Evolutionary conservation across 2,113 vertebrate genomes (phyloP).

Genomic region (Rhegmatorhina hoffmannsi): DNA sequence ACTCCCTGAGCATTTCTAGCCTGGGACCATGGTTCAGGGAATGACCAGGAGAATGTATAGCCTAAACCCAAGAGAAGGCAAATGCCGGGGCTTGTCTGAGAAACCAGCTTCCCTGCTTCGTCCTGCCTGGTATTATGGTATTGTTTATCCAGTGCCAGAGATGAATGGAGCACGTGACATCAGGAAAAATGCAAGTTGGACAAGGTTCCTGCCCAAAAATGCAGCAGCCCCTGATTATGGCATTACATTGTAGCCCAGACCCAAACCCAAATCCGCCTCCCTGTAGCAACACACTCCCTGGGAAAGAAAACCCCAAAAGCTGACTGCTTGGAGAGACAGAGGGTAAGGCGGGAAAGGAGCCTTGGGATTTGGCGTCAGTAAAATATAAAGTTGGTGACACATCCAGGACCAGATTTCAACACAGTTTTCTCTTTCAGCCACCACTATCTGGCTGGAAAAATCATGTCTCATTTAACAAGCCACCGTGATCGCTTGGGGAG

Average conservation of each 20-base stretch:
- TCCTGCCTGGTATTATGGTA: slow-evolving; percentile 58
- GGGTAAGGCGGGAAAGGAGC: background rate
- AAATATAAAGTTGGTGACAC: background rate
- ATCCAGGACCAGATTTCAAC: background rate
- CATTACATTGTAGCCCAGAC: slow-evolving; percentile 17
- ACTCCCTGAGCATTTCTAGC: background rate
- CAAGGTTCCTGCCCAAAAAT: slow-evolving; percentile 58
- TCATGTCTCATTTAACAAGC: background rate
- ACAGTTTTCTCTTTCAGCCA: background rate
- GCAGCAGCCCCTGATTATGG: slow-evolving; percentile 52
- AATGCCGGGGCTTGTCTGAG: slow-evolving; percentile 47
- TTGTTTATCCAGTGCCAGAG: slow-evolving; percentile 63
- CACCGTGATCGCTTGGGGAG: fast-evolving
- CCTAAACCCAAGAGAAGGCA: background rate
- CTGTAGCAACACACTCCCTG: background rate
- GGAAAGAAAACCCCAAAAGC: slow-evolving; percentile 9
- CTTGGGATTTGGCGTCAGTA: fast-evolving
- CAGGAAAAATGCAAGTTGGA: slow-evolving; percentile 65
- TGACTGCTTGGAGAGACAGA: background rate
- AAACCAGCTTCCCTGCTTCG: slow-evolving; percentile 44
- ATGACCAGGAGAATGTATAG: background rate
- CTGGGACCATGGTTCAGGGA: background rate
- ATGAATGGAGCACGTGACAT: slow-evolving; percentile 67
- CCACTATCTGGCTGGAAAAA: background rate
- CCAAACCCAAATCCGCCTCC: slow-evolving; percentile 21